Evolutionary conservation across 2,888 invertebrate genomes (phyloP).

Genomic region (Sphecodes monilicornis): DNA sequence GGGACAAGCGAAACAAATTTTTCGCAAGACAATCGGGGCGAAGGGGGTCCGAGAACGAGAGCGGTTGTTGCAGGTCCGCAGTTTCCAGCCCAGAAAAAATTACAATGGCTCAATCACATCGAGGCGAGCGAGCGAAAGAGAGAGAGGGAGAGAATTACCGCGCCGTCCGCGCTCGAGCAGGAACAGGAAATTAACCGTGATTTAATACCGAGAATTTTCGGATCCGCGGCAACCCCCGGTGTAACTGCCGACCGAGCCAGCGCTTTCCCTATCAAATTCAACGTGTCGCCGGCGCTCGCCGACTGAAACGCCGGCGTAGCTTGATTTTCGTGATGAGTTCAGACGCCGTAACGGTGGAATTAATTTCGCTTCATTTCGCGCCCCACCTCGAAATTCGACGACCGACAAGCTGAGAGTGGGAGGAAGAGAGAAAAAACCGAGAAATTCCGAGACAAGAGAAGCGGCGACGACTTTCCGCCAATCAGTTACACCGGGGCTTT

Average conservation of each 20-base stretch:
- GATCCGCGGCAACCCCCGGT: conserved; percentile 44
- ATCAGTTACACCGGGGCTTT: neutral
- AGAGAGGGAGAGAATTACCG: conserved; percentile 35
- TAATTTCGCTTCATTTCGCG: conserved; percentile 72
- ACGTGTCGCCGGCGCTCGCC: conserved; percentile 59
- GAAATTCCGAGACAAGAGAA: neutral
- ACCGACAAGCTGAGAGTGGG: conserved; percentile 15
- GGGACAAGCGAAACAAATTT: conserved; percentile 56
- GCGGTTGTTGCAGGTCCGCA: conserved; percentile 31
- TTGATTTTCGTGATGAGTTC: conserved; percentile 73
- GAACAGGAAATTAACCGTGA: conserved; percentile 62
- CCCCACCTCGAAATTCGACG: conserved; percentile 54
- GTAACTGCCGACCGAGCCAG: conserved; percentile 36
- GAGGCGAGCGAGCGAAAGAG: neutral
- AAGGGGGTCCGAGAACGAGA: conserved; percentile 14
- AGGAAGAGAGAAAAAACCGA: conserved; percentile 7
- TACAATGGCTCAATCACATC: conserved; percentile 62
- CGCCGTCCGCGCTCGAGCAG: conserved; percentile 8
- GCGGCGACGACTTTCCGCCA: neutral
- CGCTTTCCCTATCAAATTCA: conserved; percentile 65
- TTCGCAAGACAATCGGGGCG: conserved; percentile 13
- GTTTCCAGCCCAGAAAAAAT: conserved; percentile 37
- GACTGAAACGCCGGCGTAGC: conserved; percentile 51
- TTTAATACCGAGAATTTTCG: conserved; percentile 66
- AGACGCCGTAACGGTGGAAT: conserved; percentile 67